Conservation (phyloP, 2,113 vertebrate species). For the Myodes glareolus region DNA sequence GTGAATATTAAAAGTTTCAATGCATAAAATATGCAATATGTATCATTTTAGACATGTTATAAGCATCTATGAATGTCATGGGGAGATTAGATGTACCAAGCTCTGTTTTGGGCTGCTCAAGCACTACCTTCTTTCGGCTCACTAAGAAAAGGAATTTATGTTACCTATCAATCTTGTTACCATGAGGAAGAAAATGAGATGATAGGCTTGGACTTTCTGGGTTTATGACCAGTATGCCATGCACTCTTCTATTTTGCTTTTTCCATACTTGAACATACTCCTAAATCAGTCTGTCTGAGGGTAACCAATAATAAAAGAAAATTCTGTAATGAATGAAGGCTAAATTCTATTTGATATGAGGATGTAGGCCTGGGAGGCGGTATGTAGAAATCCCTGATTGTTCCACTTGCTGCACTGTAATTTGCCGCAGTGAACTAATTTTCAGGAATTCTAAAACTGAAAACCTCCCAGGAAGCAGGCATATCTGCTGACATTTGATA, state of each 20-base stretch:
- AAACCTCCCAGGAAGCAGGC: slow-evolving; percentile 60
- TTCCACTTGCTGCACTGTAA: neutral
- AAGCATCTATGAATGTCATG: neutral
- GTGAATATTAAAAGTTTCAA: neutral
- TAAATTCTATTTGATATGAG: neutral
- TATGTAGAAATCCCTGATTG: neutral
- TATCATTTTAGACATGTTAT: neutral
- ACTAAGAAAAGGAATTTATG: neutral
- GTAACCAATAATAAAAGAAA: neutral
- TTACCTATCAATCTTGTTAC: neutral
- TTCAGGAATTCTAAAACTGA: slow-evolving; percentile 66
- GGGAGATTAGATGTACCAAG: neutral
- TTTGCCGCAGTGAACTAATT: slow-evolving; percentile 53
- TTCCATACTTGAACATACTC: neutral
- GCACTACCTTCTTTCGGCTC: neutral
- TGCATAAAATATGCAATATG: neutral
- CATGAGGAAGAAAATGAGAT: neutral
- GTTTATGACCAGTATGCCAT: neutral
- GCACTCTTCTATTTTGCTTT: neutral
- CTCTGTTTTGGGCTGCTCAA: neutral
- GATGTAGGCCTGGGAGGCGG: neutral
- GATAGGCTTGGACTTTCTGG: neutral
- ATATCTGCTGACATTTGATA: slow-evolving; percentile 64
- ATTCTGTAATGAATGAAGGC: neutral
- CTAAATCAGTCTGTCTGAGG: neutral